phyloP scores from a whole-genome alignment of 1,140 invertebrate species.

The Anastrepha ludens region DNA sequence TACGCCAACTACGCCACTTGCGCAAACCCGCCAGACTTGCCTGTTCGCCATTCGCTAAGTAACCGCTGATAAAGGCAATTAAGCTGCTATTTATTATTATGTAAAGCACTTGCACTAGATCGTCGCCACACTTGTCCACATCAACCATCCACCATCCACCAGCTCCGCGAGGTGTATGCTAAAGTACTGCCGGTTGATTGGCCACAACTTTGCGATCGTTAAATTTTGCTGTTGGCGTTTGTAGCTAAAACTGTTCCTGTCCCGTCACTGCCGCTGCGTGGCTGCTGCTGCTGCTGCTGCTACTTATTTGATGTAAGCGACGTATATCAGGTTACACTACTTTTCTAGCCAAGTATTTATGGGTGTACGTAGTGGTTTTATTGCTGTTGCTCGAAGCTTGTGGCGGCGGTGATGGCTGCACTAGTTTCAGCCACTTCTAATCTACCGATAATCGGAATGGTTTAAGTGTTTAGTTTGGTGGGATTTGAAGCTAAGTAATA shows the following conservation, averaged over 20 bases:
- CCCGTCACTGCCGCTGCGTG: no score
- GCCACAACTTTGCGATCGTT: neutral
- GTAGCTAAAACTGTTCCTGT: neutral
- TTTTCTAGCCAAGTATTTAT: neutral
- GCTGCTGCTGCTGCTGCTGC: neutral
- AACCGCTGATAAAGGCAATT: conserved; percentile 39
- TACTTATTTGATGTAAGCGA: conserved; percentile 45
- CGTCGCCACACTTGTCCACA: neutral
- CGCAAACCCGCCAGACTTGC: neutral
- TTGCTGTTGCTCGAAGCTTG: neutral
- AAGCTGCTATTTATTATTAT: conserved; percentile 45
- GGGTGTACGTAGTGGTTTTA: neutral
- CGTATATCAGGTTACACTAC: conserved; percentile 20
- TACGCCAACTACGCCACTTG: neutral
- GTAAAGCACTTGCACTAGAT: conserved; percentile 48
- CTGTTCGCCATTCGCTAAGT: conserved; percentile 21
- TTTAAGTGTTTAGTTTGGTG: conserved; percentile 22
- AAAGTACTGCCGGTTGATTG: no score
- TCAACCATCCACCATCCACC: no score
- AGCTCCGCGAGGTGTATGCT: no score
- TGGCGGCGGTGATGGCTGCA: neutral
- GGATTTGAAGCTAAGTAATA: neutral
- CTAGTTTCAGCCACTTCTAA: conserved; percentile 30
- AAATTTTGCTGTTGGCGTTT: conserved; percentile 34
- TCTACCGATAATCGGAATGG: conserved; percentile 22